Evolutionary conservation across 2,797 vertebrate genomes (phyloP), one percentile per base, ranked within the genome.

Genomic region (Spizella passerina): DNA sequence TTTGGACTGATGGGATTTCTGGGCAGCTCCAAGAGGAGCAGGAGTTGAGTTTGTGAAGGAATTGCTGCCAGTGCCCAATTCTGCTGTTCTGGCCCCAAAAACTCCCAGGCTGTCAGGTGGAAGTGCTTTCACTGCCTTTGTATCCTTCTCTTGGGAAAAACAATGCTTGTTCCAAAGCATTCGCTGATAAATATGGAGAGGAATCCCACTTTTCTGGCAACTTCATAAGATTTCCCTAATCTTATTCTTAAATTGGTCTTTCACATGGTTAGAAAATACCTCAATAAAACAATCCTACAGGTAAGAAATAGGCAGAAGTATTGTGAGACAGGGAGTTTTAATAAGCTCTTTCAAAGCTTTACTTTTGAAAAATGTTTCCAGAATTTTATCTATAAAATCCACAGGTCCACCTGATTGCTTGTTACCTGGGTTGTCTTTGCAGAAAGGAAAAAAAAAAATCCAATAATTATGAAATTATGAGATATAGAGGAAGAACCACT

Each of bases 61-160:
- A n/a, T 39, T 75, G 49, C 18, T 92, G 77, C 27, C 59, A 57
- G 38, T 18, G 19, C 26, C 19, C 53, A 49, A 9, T 23, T 90
- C 30, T 68, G 32, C 46, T 88, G 11, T 50, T 78, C 38, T 76
- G 72, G 34, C 38, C 36, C 3, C 46, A 15, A 39, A 64, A 82
- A 36, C 9, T 46, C 5, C 0, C 8, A 4, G 1, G 38, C 7
- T 20, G 24, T 14, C 0, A 2, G 44, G 52, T 66, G 17, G 43
- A 77, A 87, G 20, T 22, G 10, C 15, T 50, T 46, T n/a, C 17
- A 22, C 26, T 44, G 19, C 41, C 23, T 60, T 69, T 80, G 16
- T 3, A 9, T 12, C 29, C n/a, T 34, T 63, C 20, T 26, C 68
- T 32, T 46, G 17, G 29, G 43, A 84, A 72, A 76, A 24, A 65